A percentile compares a stretch with the other conserved stretches of the same genome.
phyloP scores from a whole-genome alignment of 2,797 vertebrate genomes.

The Aselliscus stoliczkanus region DNA sequence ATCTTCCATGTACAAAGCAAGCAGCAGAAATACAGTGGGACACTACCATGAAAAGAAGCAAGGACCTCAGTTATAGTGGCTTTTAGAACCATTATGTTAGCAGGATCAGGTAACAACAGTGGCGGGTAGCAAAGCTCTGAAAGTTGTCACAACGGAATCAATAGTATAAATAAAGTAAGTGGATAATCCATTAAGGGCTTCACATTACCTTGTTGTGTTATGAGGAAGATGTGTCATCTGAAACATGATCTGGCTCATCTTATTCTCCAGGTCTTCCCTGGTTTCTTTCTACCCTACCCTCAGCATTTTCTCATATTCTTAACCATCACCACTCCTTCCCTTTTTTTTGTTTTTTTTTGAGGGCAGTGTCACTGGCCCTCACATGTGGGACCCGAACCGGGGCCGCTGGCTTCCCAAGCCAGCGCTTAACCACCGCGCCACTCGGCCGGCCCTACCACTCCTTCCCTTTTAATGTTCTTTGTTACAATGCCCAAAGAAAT shows the following conservation, averaged over 20 bases:
- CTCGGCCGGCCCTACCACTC: no score
- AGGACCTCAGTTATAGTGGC: neutral
- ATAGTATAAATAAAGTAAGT: neutral
- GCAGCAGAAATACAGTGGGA: neutral
- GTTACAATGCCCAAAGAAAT: neutral
- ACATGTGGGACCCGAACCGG: no score
- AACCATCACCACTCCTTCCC: neutral
- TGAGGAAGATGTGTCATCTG: neutral
- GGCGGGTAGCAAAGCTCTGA: neutral
- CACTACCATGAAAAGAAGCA: no score
- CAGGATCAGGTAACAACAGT: neutral
- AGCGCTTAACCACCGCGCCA: no score
- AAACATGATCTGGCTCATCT: neutral
- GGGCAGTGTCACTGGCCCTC: no score
- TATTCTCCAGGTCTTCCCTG: neutral
- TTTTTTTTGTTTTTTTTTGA: no score
- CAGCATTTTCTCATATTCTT: neutral
- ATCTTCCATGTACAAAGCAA: neutral
- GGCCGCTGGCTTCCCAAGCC: no score
- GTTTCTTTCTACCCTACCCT: neutral
- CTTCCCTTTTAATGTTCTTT: slow-evolving; percentile 4
- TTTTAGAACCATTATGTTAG: neutral
- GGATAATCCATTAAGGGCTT: neutral
- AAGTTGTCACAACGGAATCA: neutral
- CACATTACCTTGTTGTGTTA: neutral